phyloP scores from a whole-genome alignment of 2,113 vertebrate genomes.

The Saiga tatarica region DNA sequence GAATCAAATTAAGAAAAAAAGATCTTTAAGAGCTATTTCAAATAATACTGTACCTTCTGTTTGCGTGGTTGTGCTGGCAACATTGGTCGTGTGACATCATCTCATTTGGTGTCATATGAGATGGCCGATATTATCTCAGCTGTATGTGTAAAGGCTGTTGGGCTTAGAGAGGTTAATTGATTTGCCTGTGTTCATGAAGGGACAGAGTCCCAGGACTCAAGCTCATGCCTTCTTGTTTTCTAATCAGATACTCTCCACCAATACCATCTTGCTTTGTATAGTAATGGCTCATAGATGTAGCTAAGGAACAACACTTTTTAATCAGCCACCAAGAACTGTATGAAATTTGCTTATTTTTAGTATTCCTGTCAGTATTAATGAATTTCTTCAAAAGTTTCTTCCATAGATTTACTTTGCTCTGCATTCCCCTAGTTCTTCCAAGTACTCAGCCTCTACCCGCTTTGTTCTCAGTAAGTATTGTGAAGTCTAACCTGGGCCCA shows the following conservation, averaged over 20 bases:
- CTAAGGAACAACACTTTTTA: background rate
- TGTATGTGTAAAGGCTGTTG: too few relatives aligned
- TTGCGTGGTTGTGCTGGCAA: background rate
- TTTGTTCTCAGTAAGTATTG: background rate
- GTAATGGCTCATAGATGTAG: background rate
- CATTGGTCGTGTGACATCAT: background rate
- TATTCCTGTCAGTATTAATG: background rate
- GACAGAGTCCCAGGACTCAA: background rate
- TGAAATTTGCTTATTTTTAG: background rate
- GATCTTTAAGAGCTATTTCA: background rate
- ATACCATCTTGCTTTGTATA: background rate
- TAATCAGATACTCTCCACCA: background rate
- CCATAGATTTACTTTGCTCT: background rate
- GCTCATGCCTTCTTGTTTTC: background rate
- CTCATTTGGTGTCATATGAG: background rate
- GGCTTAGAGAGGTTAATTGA: background rate
- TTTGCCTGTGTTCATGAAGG: background rate
- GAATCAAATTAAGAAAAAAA: too few relatives aligned
- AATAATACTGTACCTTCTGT: background rate
- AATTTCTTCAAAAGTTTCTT: background rate
- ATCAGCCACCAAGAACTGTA: background rate
- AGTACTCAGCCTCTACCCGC: background rate
- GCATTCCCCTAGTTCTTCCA: background rate
- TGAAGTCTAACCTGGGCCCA: background rate
- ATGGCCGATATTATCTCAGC: background rate